Percentiles rank a stretch among this genome's conserved stretches.
These are phyloP conservation scores for Zaprionus bogoriensis DNA, from an alignment of 2,888 invertebrate species.

Conservation along the genomic window DNA sequence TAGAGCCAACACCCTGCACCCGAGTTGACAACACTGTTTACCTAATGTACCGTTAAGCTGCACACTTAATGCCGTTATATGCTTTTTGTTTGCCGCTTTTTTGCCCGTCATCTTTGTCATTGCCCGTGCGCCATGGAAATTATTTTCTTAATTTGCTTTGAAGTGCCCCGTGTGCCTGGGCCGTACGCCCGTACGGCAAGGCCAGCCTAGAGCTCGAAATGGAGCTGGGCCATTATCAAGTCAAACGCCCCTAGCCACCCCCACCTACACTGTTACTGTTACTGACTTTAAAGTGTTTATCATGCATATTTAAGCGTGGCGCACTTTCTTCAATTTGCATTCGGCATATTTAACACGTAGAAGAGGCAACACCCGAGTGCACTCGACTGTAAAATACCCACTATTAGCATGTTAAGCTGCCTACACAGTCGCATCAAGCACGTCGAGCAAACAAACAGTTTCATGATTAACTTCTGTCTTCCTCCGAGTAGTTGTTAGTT, in stretches of 20 bases:
- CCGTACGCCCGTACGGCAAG: not conserved
- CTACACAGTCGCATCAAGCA: too few relatives aligned
- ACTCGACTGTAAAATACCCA: too few relatives aligned
- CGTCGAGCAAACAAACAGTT: too few relatives aligned
- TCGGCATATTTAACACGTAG: slow-evolving; percentile 21
- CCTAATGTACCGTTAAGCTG: slow-evolving; percentile 75
- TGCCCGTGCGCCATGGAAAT: slow-evolving; percentile 43
- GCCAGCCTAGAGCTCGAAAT: not conserved
- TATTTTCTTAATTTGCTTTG: slow-evolving; percentile 60
- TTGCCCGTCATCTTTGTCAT: slow-evolving; percentile 23
- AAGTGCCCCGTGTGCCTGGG: slow-evolving; percentile 12
- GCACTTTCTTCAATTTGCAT: slow-evolving; percentile 32
- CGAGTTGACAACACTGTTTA: slow-evolving; percentile 70
- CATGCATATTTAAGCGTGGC: slow-evolving; percentile 30
- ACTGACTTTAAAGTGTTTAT: slow-evolving; percentile 20
- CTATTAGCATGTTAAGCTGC: too few relatives aligned
- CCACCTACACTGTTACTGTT: not conserved
- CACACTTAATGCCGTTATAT: slow-evolving; percentile 66
- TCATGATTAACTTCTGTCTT: too few relatives aligned
- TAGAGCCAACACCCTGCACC: too few relatives aligned
- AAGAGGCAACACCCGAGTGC: too few relatives aligned
- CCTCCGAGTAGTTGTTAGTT: too few relatives aligned
- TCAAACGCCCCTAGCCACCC: not conserved
- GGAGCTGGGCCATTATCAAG: not conserved
- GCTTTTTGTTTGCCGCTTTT: slow-evolving; percentile 29